These are phyloP conservation scores for roundworm (Caenorhabditis elegans) DNA, from an alignment of 1,140 invertebrate species.

Conservation along the genomic window WBcel235 BX284606.5:13144001-13144500, in stretches of 20 bases:
- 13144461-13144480: not conserved
- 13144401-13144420: constrained; percentile 5
- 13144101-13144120: no score
- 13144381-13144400: not conserved
- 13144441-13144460: not conserved
- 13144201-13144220: constrained; percentile 18
- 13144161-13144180: constrained; percentile 3
- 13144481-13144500: no score
- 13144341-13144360: not conserved
- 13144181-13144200: not conserved
- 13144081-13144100: no score
- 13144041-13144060: no score
- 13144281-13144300: not conserved
- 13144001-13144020: no score
- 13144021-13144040: no score
- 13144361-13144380: not conserved
- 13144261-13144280: not conserved
- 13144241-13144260: not conserved
- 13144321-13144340: not conserved
- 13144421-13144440: constrained; percentile 22
- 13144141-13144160: not conserved
- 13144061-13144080: no score
- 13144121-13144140: constrained; percentile 13
- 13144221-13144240: constrained; percentile 5
- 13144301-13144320: not conserved